These are phyloP conservation scores for Lepidurus packardi DNA, from an alignment of 1,140 invertebrate genomes.

Conservation along the genomic window DNA sequence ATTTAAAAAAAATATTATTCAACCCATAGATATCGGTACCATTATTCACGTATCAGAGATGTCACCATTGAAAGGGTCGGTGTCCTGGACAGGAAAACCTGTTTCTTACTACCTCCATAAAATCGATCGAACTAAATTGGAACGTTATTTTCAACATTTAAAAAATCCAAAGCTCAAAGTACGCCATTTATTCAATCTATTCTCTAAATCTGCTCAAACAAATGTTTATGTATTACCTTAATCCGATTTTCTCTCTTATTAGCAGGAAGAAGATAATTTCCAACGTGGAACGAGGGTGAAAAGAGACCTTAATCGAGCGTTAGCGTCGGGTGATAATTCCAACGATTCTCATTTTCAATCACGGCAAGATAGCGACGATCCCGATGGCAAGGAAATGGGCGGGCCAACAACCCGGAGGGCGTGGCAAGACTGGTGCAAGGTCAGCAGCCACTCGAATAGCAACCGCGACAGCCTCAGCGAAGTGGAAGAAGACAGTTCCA, in stretches of 20 bases:
- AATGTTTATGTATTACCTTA: background rate
- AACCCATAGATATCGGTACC: slow-evolving; percentile 81
- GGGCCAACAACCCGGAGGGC: slow-evolving; percentile 64
- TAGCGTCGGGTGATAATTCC: slow-evolving; percentile 42
- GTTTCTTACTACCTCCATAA: slow-evolving; percentile 96
- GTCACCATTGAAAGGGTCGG: slow-evolving; percentile 86
- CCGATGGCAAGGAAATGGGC: slow-evolving; percentile 39
- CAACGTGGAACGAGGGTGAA: slow-evolving; percentile 43
- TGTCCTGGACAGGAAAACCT: slow-evolving; percentile 97
- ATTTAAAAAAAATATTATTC: background rate
- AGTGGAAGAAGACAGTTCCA: slow-evolving; percentile 46
- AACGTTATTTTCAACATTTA: slow-evolving; percentile 88
- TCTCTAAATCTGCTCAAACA: background rate
- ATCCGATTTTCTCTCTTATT: background rate
- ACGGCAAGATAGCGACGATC: slow-evolving; percentile 34
- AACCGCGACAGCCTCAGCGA: slow-evolving; percentile 46
- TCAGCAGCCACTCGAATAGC: slow-evolving; percentile 48
- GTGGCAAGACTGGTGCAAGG: slow-evolving; percentile 66
- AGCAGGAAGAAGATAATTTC: slow-evolving; percentile 32
- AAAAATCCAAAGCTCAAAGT: slow-evolving; percentile 76
- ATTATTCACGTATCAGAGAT: slow-evolving; percentile 98
- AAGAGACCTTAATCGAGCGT: slow-evolving; percentile 36
- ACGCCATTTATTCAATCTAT: slow-evolving; percentile 42
- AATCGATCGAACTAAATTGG: slow-evolving; percentile 90
- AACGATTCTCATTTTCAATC: slow-evolving; percentile 41